Evolutionary conservation across 2,888 invertebrate species (phyloP), one percentile per base, ranked within the genome.

Genomic region (Geophilus truncorum): DNA sequence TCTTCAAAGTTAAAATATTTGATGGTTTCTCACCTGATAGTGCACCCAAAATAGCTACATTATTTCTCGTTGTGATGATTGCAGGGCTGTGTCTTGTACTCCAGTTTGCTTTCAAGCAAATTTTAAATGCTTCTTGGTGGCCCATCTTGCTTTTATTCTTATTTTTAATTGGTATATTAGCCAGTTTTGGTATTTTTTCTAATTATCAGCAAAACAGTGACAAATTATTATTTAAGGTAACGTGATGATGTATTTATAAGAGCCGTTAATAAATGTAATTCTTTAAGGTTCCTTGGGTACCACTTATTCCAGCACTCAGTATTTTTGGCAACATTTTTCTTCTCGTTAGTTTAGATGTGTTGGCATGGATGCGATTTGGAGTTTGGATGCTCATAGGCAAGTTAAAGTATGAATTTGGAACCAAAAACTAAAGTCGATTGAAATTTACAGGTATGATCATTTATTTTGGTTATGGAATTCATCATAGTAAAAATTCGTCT

Each of bases 351-450:
- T 88, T 95, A 80, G 93, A 93, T 83, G 89, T 91, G 0, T 87
- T 93, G n/a, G 95, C 95, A 0, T 95, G 95, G 95, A 88, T 94
- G 5, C 89, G 95, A 51, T 95, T 95, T 86, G 91, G 93, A 84
- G 92, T 94, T 76, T 95, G 95, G 95, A 94, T 95, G 90, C 90
- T 92, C 70, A 86, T 94, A 81, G 95, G 95, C 91, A 87, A 88
- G 89, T 51, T 30, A 25, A 32, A 28, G 18, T 23, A 5, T 32
- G 25, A 5, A 12, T n/a, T n/a, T n/a, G n/a, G n/a, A n/a, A n/a
- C n/a, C n/a, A n/a, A n/a, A n/a, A n/a, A n/a, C n/a, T n/a, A n/a
- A n/a, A n/a, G n/a, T n/a, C 5, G 9, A 18, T 18, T 18, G 6
- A n/a, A 28, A 18, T 25, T 75, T 28, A 25, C 88, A 83, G 83